Conservation (phyloP, 2,113 vertebrate genomes). For the Pachyramphus minor region DNA sequence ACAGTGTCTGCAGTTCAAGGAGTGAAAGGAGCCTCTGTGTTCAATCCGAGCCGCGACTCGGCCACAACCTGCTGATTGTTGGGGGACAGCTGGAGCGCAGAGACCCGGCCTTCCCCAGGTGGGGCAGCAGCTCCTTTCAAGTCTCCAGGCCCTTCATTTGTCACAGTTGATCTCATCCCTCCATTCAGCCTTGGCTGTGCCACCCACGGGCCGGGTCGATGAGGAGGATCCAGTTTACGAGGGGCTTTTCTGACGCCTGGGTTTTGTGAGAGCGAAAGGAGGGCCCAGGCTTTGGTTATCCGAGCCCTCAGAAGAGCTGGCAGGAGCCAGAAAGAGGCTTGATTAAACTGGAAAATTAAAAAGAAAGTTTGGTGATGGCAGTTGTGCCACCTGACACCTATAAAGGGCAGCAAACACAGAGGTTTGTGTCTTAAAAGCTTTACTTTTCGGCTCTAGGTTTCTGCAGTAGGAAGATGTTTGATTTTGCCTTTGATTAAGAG, state of each 20-base stretch:
- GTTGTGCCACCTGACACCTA: background rate
- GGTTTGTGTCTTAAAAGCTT: background rate
- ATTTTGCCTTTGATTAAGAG: background rate
- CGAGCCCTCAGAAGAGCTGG: background rate
- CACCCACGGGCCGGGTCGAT: background rate
- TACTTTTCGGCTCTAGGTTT: background rate
- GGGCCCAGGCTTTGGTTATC: background rate
- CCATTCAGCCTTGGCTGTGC: background rate
- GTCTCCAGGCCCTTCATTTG: background rate
- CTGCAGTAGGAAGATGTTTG: background rate
- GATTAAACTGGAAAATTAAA: background rate
- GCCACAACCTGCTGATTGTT: conserved; percentile 39
- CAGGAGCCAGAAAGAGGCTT: background rate
- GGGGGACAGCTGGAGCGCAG: conserved; percentile 48
- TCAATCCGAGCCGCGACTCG: background rate
- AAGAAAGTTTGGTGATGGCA: background rate
- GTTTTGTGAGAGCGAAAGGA: background rate
- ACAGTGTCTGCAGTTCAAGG: background rate
- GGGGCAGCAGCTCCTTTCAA: conserved; percentile 50
- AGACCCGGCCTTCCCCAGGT: background rate
- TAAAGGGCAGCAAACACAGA: background rate
- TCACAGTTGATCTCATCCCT: conserved; percentile 26
- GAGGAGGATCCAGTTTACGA: background rate
- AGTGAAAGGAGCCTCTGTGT: background rate
- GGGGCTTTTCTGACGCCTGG: background rate